Base-by-base conservation (phyloP, 2,888 invertebrate species). In the Noctua janthina region DNA sequence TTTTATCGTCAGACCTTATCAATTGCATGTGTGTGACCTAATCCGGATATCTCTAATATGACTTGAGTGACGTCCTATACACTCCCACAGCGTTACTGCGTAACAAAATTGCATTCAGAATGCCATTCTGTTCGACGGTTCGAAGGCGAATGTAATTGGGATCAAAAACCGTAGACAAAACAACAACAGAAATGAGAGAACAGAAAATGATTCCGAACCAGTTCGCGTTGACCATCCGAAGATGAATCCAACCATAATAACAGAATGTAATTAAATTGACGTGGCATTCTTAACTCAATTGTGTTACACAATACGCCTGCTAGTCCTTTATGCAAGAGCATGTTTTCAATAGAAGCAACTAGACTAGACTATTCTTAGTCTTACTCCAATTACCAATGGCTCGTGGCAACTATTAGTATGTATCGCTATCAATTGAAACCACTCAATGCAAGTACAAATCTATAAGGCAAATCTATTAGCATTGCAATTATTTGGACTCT, bases 381-480 rank as follows among this genome's bases (percentile, higher is more conserved):
- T 39, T 1, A 20, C 20, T 64, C 15, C 49, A 39, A 20, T 49
- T 51, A 51, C 11, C 11, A 17, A 64, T 72, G 56, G 29, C 86
- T 64, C 78, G 76, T 84, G 72, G 68, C 35, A 39, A 20, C 66
- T 78, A 78, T 72, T 74, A 76, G 23, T 74, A 20, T 10, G 69
- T 66, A 77, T 78, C 68, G 62, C 71, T 68, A 76, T 74, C 82
- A 87, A 90, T 90, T 90, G 85, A 88, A 82, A 67, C 77, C 79
- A 87, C 83, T 89, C 72, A 81, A 43, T 64, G 62, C 86, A 88
- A 90, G 82, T 82, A 86, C 89, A 78, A 83, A 89, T 87, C 83
- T 81, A 82, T 88, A 85, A 82, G 77, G 76, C 80, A 59, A 82
- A 87, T 83, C 59, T 84, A 82, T 86, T 73, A 72, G 69, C 70